These are phyloP conservation scores for Aurelia sp. DNA, from an alignment of 30 jellyfish, hydroid and myxozoan genomes.

Conservation along the genomic window DNA sequence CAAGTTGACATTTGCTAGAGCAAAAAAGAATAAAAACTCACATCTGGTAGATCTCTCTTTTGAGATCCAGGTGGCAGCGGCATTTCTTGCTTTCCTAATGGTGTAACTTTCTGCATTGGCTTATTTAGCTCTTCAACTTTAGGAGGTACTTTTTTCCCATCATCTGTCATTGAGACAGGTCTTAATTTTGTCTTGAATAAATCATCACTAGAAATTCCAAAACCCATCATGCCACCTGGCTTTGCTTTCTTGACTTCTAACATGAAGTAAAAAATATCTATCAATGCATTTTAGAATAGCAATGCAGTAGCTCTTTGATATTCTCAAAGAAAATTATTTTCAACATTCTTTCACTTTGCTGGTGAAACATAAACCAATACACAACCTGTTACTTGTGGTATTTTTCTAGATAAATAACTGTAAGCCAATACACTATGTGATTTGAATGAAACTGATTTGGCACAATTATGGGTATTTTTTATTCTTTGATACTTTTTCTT, in stretches of 20 bases:
- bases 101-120: slow-evolving; percentile 33
- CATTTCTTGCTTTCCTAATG: slow-evolving; percentile 14
- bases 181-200: slow-evolving; percentile 43
- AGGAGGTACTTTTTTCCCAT: not conserved
- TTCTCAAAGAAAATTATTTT: too few species aligned
- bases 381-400: too few species aligned
- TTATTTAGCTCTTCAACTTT: slow-evolving; percentile 24
- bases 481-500: too few species aligned
- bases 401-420: too few species aligned
- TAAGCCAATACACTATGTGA: too few species aligned
- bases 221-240: slow-evolving; percentile 45
- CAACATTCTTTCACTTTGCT: too few species aligned
- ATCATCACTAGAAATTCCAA: slow-evolving; percentile 48
- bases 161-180: slow-evolving; percentile 50
- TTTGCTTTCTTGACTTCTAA: slow-evolving; percentile 48
- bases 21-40: not conserved
- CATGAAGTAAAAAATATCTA: not conserved
- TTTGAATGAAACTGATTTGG: too few species aligned
- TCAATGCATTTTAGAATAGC: not conserved
- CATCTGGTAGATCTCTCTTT: slow-evolving; percentile 25
- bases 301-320: too few species aligned
- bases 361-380: too few species aligned
- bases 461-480: too few species aligned
- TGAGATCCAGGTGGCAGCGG: slow-evolving; percentile 12
- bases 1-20: not conserved